These are phyloP conservation scores for Agrochola circellaris DNA, from an alignment of 2,888 invertebrate genomes.

Conservation along the genomic window DNA sequence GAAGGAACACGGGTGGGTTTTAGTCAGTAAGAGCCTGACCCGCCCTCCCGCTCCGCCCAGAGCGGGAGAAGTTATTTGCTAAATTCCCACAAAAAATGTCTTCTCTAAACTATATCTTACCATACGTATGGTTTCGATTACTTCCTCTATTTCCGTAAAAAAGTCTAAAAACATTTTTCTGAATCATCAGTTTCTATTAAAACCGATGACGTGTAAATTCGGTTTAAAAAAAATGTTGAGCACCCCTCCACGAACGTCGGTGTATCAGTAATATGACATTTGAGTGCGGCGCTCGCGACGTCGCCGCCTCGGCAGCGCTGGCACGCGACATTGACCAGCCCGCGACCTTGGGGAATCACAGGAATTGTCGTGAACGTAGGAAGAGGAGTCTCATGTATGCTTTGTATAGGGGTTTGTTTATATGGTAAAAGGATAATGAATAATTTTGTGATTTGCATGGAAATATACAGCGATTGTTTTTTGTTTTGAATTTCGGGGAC, in stretches of 20 bases:
- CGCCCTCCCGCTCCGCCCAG: no score
- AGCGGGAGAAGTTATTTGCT: no score
- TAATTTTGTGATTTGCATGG: background rate
- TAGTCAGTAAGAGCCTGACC: no score
- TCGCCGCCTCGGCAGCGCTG: constrained; percentile 74
- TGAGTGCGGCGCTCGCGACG: constrained; percentile 83
- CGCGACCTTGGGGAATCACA: constrained; percentile 64
- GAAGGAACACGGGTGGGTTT: no score
- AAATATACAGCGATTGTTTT: background rate
- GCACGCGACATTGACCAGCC: constrained; percentile 72
- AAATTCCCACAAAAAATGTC: no score
- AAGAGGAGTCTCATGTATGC: constrained; percentile 11
- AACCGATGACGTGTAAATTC: background rate
- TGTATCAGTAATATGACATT: constrained; percentile 85
- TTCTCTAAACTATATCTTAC: background rate
- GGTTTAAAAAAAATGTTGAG: constrained; percentile 75
- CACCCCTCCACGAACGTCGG: constrained; percentile 73
- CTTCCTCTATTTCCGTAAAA: background rate
- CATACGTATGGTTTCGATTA: background rate
- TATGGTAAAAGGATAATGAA: background rate
- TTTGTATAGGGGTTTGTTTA: background rate
- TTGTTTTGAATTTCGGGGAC: background rate
- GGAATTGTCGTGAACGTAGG: constrained; percentile 45
- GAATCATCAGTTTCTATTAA: background rate
- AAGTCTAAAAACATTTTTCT: background rate